Conservation (phyloP, 2,113 vertebrate species). For the Tragelaphus strepsiceros region DNA sequence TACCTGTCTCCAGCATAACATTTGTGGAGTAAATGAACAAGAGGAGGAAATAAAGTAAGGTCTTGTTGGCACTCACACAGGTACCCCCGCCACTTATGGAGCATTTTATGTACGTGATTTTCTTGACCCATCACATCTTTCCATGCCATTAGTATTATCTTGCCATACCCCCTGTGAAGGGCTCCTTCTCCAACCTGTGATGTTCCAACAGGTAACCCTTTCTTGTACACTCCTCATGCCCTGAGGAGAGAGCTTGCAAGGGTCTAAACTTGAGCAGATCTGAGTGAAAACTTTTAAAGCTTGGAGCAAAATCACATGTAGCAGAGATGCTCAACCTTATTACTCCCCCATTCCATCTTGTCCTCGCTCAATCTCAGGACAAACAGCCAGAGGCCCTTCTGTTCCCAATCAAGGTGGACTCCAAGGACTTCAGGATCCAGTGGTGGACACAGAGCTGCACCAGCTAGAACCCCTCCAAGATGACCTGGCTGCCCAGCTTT, state of each 20-base stretch:
- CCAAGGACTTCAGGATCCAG: too few species aligned
- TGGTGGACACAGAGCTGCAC: fast-evolving
- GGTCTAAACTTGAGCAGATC: neutral
- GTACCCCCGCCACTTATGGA: fast-evolving
- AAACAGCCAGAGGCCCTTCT: neutral
- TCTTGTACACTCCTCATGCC: neutral
- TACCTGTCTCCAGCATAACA: neutral
- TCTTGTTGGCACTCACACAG: fast-evolving
- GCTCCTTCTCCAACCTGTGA: neutral
- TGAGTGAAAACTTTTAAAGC: neutral
- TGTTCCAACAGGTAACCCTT: too few species aligned
- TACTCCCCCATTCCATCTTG: fast-evolving
- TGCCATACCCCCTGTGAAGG: fast-evolving
- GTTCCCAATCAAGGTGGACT: neutral
- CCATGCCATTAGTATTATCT: fast-evolving
- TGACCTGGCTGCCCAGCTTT: too few species aligned
- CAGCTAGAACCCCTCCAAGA: fast-evolving
- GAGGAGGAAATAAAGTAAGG: too few species aligned
- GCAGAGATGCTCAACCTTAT: too few species aligned
- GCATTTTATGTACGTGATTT: fast-evolving
- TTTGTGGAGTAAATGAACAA: too few species aligned
- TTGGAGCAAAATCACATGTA: fast-evolving
- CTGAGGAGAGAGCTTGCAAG: neutral
- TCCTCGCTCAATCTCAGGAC: neutral
- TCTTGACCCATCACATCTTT: too few species aligned